Evolutionary conservation across 2,888 invertebrate species (phyloP).

Genomic region (Pristionchus entomophagus): DNA sequence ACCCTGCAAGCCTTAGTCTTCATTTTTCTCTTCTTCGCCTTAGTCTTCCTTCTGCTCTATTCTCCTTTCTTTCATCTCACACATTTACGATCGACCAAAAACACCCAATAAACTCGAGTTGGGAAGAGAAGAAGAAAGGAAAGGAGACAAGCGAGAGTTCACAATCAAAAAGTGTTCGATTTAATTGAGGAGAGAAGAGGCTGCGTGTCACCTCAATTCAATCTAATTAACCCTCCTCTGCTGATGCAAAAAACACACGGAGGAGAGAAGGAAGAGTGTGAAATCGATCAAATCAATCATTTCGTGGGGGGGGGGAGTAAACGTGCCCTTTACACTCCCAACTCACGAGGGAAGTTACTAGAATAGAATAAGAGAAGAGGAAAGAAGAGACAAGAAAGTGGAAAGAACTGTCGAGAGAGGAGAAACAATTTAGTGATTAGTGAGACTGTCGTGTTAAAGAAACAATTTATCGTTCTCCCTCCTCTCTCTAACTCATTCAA

Average conservation of each 20-base stretch:
- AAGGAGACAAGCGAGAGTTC: conserved; percentile 19
- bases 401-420: no score
- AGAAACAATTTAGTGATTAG: conserved; percentile 8
- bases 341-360: neutral
- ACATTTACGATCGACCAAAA: conserved; percentile 34
- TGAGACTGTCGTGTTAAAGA: neutral
- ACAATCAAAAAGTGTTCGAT: conserved; percentile 5
- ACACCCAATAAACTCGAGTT: conserved; percentile 37
- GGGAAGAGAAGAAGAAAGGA: neutral
- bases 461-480: neutral
- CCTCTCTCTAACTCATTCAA: neutral
- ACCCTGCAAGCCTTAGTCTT: neutral
- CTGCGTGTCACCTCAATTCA: conserved; percentile 15
- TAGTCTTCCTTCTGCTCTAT: neutral
- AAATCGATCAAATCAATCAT: conserved; percentile 38
- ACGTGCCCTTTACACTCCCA: conserved; percentile 7
- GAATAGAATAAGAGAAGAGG: neutral
- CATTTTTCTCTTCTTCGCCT: no score
- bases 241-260: neutral
- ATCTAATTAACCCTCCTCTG: neutral
- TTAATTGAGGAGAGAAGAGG: neutral
- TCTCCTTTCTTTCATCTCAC: conserved; percentile 23
- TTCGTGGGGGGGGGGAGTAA: neutral
- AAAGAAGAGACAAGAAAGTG: no score
- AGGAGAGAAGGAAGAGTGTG: conserved; percentile 19